Percentiles rank a stretch among this genome's conserved stretches.
phyloP scores from a whole-genome alignment of 2,797 vertebrate genomes.

The Channa striata region DNA sequence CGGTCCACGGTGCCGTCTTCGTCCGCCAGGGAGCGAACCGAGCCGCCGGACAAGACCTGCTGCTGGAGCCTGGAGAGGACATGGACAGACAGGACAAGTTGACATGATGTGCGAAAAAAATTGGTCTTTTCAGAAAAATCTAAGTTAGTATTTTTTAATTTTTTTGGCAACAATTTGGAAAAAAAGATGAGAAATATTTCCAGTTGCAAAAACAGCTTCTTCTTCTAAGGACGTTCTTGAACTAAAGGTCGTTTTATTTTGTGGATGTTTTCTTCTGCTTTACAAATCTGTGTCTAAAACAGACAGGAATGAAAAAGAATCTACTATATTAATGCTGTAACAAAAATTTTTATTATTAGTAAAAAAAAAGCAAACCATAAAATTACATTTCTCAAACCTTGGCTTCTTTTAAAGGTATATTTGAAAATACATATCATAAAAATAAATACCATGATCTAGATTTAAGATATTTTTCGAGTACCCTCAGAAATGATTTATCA shows the following conservation, averaged over 20 bases:
- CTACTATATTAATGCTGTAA: background rate
- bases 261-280: background rate
- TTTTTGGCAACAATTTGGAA: background rate
- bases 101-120: background rate
- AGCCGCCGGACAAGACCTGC: slow-evolving; percentile 94
- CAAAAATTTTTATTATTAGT: background rate
- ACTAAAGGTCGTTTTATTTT: slow-evolving; percentile 1
- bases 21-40: slow-evolving; percentile 90
- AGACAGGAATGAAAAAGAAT: background rate
- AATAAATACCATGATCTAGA: background rate
- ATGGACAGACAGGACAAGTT: slow-evolving; percentile 18
- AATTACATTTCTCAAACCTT: background rate
- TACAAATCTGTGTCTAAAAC: background rate
- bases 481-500: background rate
- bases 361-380: background rate
- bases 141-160: accelerated
- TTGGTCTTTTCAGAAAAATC: background rate
- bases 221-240: background rate
- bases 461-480: background rate
- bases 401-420: background rate
- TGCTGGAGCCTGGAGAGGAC: slow-evolving; percentile 92
- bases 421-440: background rate
- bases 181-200: background rate
- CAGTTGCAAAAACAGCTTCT: background rate
- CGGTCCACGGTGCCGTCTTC: slow-evolving; percentile 91